Evolutionary conservation across 2,888 invertebrate genomes (phyloP).

Genomic region (Dione juno): DNA sequence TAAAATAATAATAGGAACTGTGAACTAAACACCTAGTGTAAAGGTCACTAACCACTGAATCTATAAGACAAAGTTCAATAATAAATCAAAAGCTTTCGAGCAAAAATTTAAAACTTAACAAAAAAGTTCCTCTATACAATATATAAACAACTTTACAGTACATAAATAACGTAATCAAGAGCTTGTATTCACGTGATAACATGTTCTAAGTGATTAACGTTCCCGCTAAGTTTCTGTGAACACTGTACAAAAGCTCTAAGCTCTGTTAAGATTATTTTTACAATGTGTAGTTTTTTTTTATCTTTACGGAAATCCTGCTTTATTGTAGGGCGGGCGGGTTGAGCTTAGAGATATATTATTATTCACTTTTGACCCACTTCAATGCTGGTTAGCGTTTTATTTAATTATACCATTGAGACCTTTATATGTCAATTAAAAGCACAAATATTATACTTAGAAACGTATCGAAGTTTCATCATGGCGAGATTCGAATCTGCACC

Average conservation of each 20-base stretch:
- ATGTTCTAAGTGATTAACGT: slow-evolving; percentile 19
- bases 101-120: background rate
- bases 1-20: too few species aligned
- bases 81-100: background rate
- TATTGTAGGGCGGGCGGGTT: background rate
- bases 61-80: background rate
- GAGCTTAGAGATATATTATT: background rate
- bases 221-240: slow-evolving; percentile 11
- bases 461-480: too few species aligned
- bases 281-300: background rate
- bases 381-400: background rate
- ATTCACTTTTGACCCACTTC: background rate
- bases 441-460: too few species aligned
- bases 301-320: background rate
- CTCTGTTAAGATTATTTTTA: background rate
- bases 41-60: too few species aligned
- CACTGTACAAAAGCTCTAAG: background rate
- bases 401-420: background rate
- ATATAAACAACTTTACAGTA: background rate
- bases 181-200: slow-evolving; percentile 15
- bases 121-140: background rate
- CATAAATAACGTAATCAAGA: slow-evolving; percentile 16
- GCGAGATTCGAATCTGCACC: too few species aligned
- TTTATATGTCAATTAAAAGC: too few species aligned
- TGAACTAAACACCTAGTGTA: too few species aligned